Evolutionary conservation across 2,888 invertebrate species (phyloP).

Genomic region (Scelioninae gen. 1): DNA sequence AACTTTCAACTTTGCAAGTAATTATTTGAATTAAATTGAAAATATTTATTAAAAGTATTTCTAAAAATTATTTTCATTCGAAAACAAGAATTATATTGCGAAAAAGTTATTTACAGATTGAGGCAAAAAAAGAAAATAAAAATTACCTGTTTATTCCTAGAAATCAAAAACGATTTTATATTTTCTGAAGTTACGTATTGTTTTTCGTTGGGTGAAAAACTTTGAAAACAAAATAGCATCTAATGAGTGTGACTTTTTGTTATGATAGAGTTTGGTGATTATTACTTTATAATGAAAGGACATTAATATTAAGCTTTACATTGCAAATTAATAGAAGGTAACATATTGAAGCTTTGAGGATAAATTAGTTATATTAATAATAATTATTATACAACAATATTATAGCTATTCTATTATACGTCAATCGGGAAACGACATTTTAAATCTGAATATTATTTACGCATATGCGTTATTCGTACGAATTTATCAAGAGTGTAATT

Average conservation of each 20-base stretch:
- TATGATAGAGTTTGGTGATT: conserved; percentile 14
- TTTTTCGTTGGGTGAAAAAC: background rate
- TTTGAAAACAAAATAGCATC: background rate
- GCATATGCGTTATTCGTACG: too few species aligned
- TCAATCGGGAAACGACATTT: background rate
- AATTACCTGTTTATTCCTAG: too few species aligned
- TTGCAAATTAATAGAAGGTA: conserved; percentile 5
- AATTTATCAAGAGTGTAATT: background rate
- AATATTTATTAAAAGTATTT: too few species aligned
- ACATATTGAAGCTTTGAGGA: background rate
- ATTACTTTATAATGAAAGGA: conserved; percentile 12
- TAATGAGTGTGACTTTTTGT: conserved; percentile 3
- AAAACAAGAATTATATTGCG: too few species aligned
- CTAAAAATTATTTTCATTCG: too few species aligned
- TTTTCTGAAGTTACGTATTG: too few species aligned
- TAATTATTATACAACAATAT: background rate
- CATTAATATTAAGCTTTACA: background rate
- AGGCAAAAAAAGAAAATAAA: too few species aligned
- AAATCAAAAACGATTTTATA: background rate
- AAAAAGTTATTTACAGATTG: too few species aligned
- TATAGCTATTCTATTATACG: too few species aligned
- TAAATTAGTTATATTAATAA: background rate
- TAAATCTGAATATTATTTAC: background rate
- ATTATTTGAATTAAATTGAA: too few species aligned
- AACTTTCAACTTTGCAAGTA: too few species aligned